Percentiles rank a stretch among this genome's conserved stretches.
These are phyloP conservation scores for Teleogryllus oceanicus DNA, from an alignment of 2,888 invertebrate species.

Conservation along the genomic window DNA sequence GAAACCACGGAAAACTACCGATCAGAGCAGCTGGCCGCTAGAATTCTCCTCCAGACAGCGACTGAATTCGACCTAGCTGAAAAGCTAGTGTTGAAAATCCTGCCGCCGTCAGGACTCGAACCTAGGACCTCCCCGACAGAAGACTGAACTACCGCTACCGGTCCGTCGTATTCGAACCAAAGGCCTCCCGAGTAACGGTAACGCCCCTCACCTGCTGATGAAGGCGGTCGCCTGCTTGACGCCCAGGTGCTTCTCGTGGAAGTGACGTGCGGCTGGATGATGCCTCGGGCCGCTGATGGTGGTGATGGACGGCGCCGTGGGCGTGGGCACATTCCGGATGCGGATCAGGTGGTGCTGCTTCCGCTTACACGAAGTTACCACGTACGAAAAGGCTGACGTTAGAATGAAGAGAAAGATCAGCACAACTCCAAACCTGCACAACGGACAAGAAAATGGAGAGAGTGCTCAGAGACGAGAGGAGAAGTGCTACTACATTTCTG, in stretches of 20 bases:
- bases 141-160: no score
- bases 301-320: slow-evolving; percentile 35
- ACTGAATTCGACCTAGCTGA: no score
- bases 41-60: no score
- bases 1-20: no score
- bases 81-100: no score
- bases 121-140: no score
- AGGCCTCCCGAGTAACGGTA: no score
- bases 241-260: slow-evolving; percentile 35
- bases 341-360: slow-evolving; percentile 41
- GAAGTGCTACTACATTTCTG: background rate
- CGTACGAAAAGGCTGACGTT: slow-evolving; percentile 40
- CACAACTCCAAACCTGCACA: slow-evolving; percentile 40
- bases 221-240: slow-evolving; percentile 30
- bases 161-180: no score
- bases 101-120: no score
- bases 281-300: slow-evolving; percentile 41
- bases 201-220: slow-evolving; percentile 29
- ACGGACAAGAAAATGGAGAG: background rate
- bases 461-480: background rate
- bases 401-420: slow-evolving; percentile 40
- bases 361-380: slow-evolving; percentile 39
- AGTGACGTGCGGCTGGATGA: slow-evolving; percentile 41
- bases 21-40: no score
- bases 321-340: slow-evolving; percentile 39